phyloP scores from a whole-genome alignment of 2,113 vertebrate species.

The Machaerirhynchus nigripectus region DNA sequence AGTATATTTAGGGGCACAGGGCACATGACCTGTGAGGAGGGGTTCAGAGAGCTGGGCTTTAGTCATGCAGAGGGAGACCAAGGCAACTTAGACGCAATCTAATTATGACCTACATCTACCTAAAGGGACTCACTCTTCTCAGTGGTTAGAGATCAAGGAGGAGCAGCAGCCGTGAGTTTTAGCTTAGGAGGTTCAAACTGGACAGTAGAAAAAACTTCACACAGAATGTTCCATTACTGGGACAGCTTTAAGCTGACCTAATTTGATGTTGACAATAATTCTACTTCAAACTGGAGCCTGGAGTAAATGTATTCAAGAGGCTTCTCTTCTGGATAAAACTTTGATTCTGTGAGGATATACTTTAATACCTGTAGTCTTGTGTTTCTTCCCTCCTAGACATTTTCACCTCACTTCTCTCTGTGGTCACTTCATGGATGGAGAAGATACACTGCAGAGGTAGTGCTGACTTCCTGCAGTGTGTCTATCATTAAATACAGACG shows the following conservation, averaged over 20 bases:
- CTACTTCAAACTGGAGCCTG: neutral
- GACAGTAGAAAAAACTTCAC: neutral
- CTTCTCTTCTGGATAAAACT: neutral
- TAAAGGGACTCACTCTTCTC: neutral
- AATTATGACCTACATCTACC: neutral
- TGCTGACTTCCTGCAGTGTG: neutral
- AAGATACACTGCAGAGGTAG: accelerated
- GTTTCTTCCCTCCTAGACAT: neutral
- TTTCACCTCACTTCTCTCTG: neutral
- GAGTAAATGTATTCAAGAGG: neutral
- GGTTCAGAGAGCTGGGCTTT: neutral
- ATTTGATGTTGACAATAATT: neutral
- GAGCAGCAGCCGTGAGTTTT: neutral
- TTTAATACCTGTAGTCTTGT: neutral
- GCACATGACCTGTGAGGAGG: neutral
- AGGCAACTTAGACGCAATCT: neutral
- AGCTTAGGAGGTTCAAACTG: neutral
- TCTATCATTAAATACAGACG: neutral
- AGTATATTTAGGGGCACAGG: neutral
- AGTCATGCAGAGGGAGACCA: neutral
- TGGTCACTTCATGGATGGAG: neutral
- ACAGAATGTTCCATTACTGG: neutral
- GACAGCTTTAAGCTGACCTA: neutral
- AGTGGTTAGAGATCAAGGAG: neutral
- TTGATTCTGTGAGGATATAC: neutral